phyloP scores from a whole-genome alignment of 2,888 invertebrate species.

The Agriotes lineatus region DNA sequence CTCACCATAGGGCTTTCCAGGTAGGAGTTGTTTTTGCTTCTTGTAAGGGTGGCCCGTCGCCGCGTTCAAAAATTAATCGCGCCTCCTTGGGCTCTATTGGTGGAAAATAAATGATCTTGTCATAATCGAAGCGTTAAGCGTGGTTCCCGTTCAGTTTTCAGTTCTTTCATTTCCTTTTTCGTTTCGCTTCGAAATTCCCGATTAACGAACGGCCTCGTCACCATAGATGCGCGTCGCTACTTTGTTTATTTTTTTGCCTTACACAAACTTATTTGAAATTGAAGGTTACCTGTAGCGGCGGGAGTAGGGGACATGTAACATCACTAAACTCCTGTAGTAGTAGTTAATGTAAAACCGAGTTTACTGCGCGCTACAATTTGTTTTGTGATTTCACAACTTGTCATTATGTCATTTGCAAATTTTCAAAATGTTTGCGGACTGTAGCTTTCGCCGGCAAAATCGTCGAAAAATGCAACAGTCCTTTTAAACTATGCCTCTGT shows the following conservation, averaged over 20 bases:
- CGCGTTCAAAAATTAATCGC: constrained; percentile 27
- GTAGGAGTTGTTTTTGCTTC: constrained; percentile 63
- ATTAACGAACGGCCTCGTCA: constrained; percentile 29
- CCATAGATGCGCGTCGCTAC: constrained; percentile 25
- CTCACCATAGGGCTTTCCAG: constrained; percentile 77
- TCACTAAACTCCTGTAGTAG: constrained; percentile 27
- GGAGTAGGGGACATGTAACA: constrained; percentile 32
- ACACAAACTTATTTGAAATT: constrained; percentile 35
- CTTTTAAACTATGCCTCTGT: no score
- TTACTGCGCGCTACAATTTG: constrained; percentile 7
- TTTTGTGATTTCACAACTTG: constrained; percentile 3
- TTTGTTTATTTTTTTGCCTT: constrained; percentile 32
- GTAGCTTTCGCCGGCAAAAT: no score
- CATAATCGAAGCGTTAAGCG: constrained; percentile 37
- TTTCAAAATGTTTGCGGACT: no score
- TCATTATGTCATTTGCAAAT: neutral
- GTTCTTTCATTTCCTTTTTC: constrained; percentile 33
- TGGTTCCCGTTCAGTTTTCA: constrained; percentile 34
- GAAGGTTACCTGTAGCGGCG: constrained; percentile 35
- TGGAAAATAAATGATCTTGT: constrained; percentile 33
- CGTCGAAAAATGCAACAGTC: no score
- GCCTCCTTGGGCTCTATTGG: constrained; percentile 19
- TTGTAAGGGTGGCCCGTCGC: constrained; percentile 3
- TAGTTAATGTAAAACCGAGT: constrained; percentile 30
- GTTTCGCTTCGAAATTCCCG: constrained; percentile 32